These are phyloP conservation scores for Crocidura indochinensis DNA, from an alignment of 2,797 vertebrate species.

Conservation along the genomic window DNA sequence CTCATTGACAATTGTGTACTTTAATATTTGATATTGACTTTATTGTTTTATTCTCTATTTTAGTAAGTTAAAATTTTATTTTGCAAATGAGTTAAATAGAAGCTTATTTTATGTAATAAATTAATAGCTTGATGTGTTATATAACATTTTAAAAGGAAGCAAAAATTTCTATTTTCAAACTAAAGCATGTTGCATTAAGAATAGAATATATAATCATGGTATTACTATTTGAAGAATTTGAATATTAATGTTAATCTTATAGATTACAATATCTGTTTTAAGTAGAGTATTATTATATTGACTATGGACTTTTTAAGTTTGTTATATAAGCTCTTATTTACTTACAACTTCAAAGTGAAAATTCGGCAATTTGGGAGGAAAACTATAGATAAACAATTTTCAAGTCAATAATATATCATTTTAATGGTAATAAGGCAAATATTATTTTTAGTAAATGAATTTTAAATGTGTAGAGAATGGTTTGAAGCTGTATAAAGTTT, in stretches of 20 bases:
- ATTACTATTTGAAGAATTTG: conserved; percentile 54
- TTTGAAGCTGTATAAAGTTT: conserved; percentile 54
- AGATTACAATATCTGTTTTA: conserved; percentile 42
- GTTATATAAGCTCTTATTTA: conserved; percentile 47
- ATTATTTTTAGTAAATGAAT: conserved; percentile 64
- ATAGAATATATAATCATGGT: conserved; percentile 2
- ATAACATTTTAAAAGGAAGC: conserved; percentile 62
- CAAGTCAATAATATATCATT: conserved; percentile 58
- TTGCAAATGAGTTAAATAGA: conserved; percentile 50
- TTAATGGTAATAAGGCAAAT: background rate
- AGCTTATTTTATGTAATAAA: background rate
- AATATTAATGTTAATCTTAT: conserved; percentile 46
- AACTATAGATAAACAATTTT: conserved; percentile 66
- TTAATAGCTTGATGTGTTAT: conserved; percentile 61
- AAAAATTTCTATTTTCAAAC: conserved; percentile 41
- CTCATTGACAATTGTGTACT: conserved; percentile 78
- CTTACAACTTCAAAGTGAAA: conserved; percentile 33
- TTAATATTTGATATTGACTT: conserved; percentile 68
- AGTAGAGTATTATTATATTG: conserved; percentile 64
- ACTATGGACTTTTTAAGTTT: conserved; percentile 30
- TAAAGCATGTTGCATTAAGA: conserved; percentile 21
- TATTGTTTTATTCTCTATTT: conserved; percentile 72
- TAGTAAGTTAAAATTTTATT: conserved; percentile 73
- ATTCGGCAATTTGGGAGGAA: background rate
- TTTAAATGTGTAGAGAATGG: conserved; percentile 57